These are phyloP conservation scores for Callyntrura sp. DNA, from an alignment of 2,888 invertebrate species.

Conservation along the genomic window DNA sequence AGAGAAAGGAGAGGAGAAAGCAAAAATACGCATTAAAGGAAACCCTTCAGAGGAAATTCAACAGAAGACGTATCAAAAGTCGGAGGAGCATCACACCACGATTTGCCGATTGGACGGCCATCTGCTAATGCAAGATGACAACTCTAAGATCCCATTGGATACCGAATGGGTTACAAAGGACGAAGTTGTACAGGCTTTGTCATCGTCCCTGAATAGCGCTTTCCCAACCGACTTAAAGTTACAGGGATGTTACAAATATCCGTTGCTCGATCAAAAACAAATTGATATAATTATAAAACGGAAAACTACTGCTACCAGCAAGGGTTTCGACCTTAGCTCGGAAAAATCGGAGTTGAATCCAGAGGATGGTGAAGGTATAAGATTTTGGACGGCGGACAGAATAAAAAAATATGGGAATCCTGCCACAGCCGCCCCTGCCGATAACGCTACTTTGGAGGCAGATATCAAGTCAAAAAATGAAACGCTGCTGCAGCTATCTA, in stretches of 20 bases:
- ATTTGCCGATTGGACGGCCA: conserved; percentile 57
- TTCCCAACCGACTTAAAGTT: conserved; percentile 7
- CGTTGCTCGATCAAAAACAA: conserved; percentile 27
- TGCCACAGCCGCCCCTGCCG: not conserved
- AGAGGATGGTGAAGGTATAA: conserved; percentile 17
- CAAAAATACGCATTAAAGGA: conserved; percentile 32
- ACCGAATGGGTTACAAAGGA: not conserved
- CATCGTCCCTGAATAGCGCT: too few relatives aligned
- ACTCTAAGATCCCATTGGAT: conserved; percentile 28
- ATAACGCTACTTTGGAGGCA: not conserved
- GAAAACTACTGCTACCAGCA: not conserved
- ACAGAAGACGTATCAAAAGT: not conserved
- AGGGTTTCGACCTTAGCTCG: not conserved
- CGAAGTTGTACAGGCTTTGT: too few relatives aligned
- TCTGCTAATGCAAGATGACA: not conserved
- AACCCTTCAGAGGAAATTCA: conserved; percentile 6
- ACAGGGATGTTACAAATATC: conserved; percentile 50
- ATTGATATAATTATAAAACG: not conserved
- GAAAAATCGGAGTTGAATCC: conserved; percentile 55
- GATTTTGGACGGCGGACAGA: conserved; percentile 63
- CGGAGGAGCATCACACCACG: conserved; percentile 26
- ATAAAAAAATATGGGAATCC: conserved; percentile 46
- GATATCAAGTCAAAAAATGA: conserved; percentile 14
- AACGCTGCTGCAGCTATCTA: not conserved
- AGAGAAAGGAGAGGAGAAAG: conserved; percentile 35